A percentile compares a stretch with the other conserved stretches of the same genome.
Conservation (phyloP, 1,140 invertebrate species). For the Drosophila equinoxialis region DNA sequence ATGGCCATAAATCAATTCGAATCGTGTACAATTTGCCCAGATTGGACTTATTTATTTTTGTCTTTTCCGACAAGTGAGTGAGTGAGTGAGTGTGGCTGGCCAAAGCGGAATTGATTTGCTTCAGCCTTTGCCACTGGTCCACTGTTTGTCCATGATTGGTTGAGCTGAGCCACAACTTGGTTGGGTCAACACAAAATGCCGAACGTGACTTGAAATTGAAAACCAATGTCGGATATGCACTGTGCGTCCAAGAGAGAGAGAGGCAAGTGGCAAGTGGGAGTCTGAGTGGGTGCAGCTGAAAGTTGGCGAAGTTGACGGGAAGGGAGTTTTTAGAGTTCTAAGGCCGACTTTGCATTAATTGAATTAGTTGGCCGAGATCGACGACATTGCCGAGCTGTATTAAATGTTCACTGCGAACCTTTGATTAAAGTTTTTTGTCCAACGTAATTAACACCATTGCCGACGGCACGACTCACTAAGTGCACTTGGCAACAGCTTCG, state of each 20-base stretch:
- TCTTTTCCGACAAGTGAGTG: constrained; percentile 48
- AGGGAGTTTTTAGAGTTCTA: constrained; percentile 37
- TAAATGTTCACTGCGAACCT: constrained; percentile 26
- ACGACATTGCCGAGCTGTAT: constrained; percentile 6
- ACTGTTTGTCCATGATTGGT: constrained; percentile 6
- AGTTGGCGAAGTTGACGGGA: constrained; percentile 15
- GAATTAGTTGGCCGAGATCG: constrained; percentile 25
- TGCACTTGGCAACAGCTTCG: constrained; percentile 19
- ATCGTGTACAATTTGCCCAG: constrained; percentile 12
- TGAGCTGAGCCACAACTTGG: constrained; percentile 25
- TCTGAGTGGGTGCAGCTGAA: neutral
- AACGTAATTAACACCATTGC: constrained; percentile 25
- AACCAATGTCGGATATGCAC: constrained; percentile 58
- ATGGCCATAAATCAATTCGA: constrained; percentile 56
- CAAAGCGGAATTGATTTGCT: constrained; percentile 63
- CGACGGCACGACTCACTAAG: constrained; percentile 12
- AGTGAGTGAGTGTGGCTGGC: constrained; percentile 35
- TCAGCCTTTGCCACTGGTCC: constrained; percentile 11
- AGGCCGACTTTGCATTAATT: constrained; percentile 41
- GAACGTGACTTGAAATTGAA: constrained; percentile 75
- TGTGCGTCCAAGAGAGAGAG: neutral
- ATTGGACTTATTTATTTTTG: constrained; percentile 7
- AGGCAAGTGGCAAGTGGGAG: constrained; percentile 3
- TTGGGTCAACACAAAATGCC: constrained; percentile 47
- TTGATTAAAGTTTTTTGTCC: constrained; percentile 26